Evolutionary conservation across 2,797 vertebrate species (phyloP).

Genomic region (Anguilla obscura): DNA sequence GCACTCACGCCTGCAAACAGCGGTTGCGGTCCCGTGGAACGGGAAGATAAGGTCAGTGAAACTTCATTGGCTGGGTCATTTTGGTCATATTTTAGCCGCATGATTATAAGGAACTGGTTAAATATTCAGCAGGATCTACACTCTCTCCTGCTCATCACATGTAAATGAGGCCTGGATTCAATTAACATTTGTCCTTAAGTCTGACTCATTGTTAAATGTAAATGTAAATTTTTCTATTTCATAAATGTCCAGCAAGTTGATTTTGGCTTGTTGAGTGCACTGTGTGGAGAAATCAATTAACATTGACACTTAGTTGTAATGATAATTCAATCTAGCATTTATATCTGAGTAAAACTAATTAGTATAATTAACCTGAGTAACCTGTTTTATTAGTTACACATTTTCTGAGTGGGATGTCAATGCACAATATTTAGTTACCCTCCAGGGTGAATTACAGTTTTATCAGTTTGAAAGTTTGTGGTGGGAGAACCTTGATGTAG

Average conservation of each 20-base stretch:
- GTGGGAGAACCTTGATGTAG: slow-evolving; percentile 7
- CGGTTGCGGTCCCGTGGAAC: neutral
- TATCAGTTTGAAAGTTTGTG: slow-evolving; percentile 23
- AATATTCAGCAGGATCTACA: no score
- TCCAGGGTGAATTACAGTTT: slow-evolving; percentile 12
- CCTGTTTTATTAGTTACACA: neutral
- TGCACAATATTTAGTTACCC: neutral
- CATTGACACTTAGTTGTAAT: neutral
- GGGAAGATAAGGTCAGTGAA: neutral
- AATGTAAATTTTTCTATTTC: neutral
- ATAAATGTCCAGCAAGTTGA: neutral
- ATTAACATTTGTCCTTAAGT: neutral
- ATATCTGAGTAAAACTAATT: neutral
- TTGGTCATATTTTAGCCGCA: neutral
- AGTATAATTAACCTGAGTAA: neutral
- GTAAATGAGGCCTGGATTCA: neutral
- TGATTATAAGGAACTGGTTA: neutral
- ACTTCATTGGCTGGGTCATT: neutral
- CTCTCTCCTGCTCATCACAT: no score
- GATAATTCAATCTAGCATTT: neutral
- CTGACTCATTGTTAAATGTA: neutral
- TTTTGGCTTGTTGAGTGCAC: neutral
- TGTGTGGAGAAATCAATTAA: neutral
- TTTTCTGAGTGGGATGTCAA: neutral
- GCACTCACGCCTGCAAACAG: slow-evolving; percentile 75